Percentiles rank a stretch among this genome's conserved stretches.
phyloP scores from a whole-genome alignment of 1,140 invertebrate genomes.

The Harlomillsia oculata region DNA sequence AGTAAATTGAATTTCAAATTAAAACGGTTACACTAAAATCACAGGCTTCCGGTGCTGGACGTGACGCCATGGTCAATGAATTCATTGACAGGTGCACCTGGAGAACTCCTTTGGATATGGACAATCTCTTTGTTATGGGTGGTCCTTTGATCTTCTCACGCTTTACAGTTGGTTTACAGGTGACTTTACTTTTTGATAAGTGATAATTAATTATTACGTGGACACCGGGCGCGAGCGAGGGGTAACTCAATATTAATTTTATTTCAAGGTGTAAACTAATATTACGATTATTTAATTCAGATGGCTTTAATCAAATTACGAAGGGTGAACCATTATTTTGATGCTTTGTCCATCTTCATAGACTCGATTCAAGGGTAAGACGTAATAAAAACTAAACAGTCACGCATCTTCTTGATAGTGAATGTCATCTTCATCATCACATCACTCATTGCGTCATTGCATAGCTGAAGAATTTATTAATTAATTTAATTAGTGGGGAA shows the following conservation, averaged over 20 bases:
- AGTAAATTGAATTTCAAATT: neutral
- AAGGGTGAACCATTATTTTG: slow-evolving; percentile 10
- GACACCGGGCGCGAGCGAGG: neutral
- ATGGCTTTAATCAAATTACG: slow-evolving; percentile 9
- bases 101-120: slow-evolving; percentile 16
- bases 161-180: slow-evolving; percentile 21
- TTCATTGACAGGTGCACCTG: slow-evolving; percentile 11
- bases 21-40: neutral
- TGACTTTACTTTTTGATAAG: neutral
- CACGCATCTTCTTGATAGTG: neutral
- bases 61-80: slow-evolving; percentile 11
- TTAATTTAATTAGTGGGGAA: neutral
- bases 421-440: neutral
- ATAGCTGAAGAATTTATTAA: neutral
- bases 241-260: neutral
- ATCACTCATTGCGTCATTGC: neutral
- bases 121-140: slow-evolving; percentile 7
- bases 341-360: slow-evolving; percentile 18
- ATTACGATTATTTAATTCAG: neutral
- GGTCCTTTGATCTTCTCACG: slow-evolving; percentile 16
- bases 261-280: too few relatives aligned
- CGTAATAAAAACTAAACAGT: neutral
- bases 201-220: neutral
- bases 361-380: slow-evolving; percentile 15
- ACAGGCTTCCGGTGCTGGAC: neutral